phyloP scores from a whole-genome alignment of 1,140 invertebrate species.

The Cepaea nemoralis region DNA sequence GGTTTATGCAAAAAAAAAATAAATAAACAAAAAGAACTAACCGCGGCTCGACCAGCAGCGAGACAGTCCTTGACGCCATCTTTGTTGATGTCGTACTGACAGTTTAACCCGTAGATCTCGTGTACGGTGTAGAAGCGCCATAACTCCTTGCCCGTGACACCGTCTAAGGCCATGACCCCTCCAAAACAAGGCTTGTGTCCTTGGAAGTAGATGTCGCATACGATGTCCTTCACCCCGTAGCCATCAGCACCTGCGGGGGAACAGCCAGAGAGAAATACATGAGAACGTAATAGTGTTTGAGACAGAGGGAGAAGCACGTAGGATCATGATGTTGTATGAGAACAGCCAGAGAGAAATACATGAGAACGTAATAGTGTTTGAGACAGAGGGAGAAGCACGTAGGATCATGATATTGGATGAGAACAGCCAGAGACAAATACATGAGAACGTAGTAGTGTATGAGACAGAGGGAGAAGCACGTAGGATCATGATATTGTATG shows the following conservation, averaged over 20 bases:
- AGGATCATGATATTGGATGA: no score
- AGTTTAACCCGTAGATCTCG: conserved; percentile 83
- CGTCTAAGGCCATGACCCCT: conserved; percentile 84
- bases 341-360: no score
- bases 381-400: no score
- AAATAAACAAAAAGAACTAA: conserved; percentile 74
- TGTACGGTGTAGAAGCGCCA: conserved; percentile 83
- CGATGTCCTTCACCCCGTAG: conserved; percentile 71
- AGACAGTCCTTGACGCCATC: conserved; percentile 83
- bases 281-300: neutral
- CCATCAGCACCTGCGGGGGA: conserved; percentile 73
- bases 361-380: no score
- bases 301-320: neutral
- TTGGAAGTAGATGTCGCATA: conserved; percentile 80
- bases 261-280: neutral
- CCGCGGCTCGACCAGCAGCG: conserved; percentile 80
- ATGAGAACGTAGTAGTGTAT: no score
- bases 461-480: no score
- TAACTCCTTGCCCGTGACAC: conserved; percentile 79
- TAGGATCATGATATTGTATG: no score
- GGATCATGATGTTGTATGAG: no score
- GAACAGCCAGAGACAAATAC: no score
- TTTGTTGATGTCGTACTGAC: conserved; percentile 80
- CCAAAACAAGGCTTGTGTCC: conserved; percentile 80
- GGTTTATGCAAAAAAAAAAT: no score